Base-by-base conservation (phyloP, 2,113 vertebrate species). In the Pholis gunnellus region DNA sequence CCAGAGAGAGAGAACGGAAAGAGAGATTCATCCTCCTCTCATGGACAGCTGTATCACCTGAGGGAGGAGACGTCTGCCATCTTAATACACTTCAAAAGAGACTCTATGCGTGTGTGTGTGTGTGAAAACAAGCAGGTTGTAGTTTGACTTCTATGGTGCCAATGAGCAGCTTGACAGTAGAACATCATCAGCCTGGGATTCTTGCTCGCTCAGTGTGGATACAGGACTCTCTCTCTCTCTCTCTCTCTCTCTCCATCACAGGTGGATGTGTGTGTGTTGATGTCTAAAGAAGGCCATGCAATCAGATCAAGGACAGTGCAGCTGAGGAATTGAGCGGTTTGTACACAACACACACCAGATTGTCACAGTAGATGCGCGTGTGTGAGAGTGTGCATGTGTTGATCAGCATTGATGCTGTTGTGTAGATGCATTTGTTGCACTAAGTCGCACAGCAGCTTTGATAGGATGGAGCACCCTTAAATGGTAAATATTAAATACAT, bases 1-100 rank as follows among this genome's bases (percentile, higher is more conserved):
- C 56, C 56, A 71, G 29, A 61, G 57, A 48, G 64, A 68, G 57
- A 48, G 64, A 68, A n/a, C 2, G 22, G 52, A 48, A 3, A 60
- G 15, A 18, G 46, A 42, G 56, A 71, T 7, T 79, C 66, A 29
- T 10, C 68, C 34, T 59, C 61, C 27, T 48, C 70, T 67, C 70
- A 80, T 74, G 78, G 61, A 59, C 60, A 38, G 36, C 38, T 67
- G 61, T 3, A 25, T 14, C 61, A 73, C 78, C 78, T 40, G 70
- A 34, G 50, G 78, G 48, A 31, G 42, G 67, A 44, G 25, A 54
- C 25, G 46, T 3, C 38, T 27, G 75, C 20, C 2, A 36, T 36
- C 17, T 65, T 64, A 52, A 71, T 61, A 63, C 20, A 52, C 56
- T 52, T 64, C 44, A 79, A 25, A 68, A 46, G 11, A 38, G 29